phyloP scores from a whole-genome alignment of 92 coral and sea anemone species.

The Virgularia gustaviana region DNA sequence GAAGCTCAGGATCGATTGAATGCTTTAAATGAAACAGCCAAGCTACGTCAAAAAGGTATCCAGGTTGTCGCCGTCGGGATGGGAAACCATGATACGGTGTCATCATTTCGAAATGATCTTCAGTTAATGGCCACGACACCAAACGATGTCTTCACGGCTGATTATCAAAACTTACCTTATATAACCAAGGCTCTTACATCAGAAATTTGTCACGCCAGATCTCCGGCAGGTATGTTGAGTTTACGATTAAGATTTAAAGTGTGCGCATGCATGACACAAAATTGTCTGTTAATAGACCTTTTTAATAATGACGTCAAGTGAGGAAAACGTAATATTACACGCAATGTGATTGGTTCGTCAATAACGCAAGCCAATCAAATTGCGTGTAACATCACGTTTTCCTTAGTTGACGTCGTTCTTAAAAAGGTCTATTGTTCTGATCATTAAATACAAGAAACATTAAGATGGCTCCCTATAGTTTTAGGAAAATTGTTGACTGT shows the following conservation, averaged over 20 bases:
- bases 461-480: too few species aligned
- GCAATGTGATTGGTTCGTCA: too few species aligned
- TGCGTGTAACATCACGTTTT: too few species aligned
- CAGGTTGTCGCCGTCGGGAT: conserved; percentile 24
- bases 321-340: too few species aligned
- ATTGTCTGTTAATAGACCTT: too few species aligned
- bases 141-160: conserved; percentile 28
- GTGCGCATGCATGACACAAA: too few species aligned
- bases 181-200: conserved; percentile 19
- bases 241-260: not conserved
- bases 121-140: conserved; percentile 15
- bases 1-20: conserved; percentile 32
- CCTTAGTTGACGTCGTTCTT: too few species aligned
- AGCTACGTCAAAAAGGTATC: conserved; percentile 17
- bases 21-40: conserved; percentile 8
- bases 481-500: too few species aligned
- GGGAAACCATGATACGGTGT: conserved; percentile 16
- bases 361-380: too few species aligned
- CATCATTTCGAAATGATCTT: conserved; percentile 21
- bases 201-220: conserved; percentile 16
- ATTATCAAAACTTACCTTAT: conserved; percentile 19
- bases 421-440: too few species aligned
- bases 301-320: too few species aligned
- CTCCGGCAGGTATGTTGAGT: conserved; percentile 18
- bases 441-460: too few species aligned